A percentile compares a stretch with the other conserved stretches of the same genome.
Evolutionary conservation across 2,888 invertebrate genomes (phyloP).

Genomic region (Eueremaeus valkanovi): DNA sequence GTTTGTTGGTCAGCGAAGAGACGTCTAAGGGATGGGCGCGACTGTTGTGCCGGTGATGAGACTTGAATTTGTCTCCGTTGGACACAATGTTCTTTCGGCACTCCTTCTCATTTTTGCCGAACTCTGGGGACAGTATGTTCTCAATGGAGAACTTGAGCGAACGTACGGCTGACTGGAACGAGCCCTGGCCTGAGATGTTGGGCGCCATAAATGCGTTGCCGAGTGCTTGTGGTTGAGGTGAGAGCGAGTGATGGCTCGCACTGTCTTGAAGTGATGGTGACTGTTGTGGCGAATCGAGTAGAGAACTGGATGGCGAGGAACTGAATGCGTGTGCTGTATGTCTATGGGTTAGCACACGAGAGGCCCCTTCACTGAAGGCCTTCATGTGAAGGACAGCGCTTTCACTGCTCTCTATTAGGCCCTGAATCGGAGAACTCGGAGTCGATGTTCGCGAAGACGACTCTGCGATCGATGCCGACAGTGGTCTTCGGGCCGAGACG

Average conservation of each 20-base stretch:
- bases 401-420: slow-evolving; percentile 8
- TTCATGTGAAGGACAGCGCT: slow-evolving; percentile 22
- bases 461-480: slow-evolving; percentile 31
- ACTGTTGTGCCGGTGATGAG: slow-evolving; percentile 23
- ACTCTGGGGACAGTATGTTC: slow-evolving; percentile 47
- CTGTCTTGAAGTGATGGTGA: slow-evolving; percentile 17
- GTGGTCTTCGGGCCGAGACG: slow-evolving; percentile 20
- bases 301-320: slow-evolving; percentile 25
- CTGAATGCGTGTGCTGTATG: slow-evolving; percentile 8
- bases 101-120: slow-evolving; percentile 43
- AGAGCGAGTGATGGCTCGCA: slow-evolving; percentile 21
- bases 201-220: background rate
- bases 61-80: slow-evolving; percentile 3
- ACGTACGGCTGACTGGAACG: slow-evolving; percentile 16
- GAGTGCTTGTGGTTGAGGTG: slow-evolving; percentile 26
- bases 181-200: background rate
- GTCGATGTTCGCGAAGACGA: background rate
- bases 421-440: background rate
- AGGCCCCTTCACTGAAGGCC: slow-evolving; percentile 18
- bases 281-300: slow-evolving; percentile 27
- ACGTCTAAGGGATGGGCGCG: slow-evolving; percentile 29
- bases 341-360: background rate
- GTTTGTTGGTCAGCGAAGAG: slow-evolving; percentile 26
- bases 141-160: slow-evolving; percentile 48
- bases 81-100: slow-evolving; percentile 29